These are phyloP conservation scores for Chironex yamaguchii DNA, from an alignment of 30 jellyfish, hydroid and myxozoan species.

Conservation along the genomic window DNA sequence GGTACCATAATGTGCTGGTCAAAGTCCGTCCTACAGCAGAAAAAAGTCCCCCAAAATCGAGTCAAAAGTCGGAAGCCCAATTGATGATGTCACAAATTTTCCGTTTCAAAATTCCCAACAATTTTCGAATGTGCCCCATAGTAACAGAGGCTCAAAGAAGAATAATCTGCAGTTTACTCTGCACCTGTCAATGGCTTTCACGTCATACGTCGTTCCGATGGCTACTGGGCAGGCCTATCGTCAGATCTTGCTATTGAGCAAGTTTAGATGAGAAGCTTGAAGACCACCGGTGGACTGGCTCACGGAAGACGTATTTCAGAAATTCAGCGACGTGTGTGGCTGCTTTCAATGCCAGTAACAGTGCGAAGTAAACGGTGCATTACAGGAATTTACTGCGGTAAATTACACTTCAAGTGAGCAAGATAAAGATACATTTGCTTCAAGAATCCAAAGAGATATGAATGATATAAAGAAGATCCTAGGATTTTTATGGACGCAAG, in stretches of 20 bases:
- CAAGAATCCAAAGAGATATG: constrained; percentile 35
- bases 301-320: constrained; percentile 60
- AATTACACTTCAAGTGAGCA: constrained; percentile 12
- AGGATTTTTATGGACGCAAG: constrained; percentile 18
- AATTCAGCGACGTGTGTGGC: background rate
- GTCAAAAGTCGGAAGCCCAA: too few species aligned
- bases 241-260: constrained; percentile 67
- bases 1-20: too few species aligned
- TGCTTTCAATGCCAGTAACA: constrained; percentile 29
- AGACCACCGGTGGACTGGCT: constrained; percentile 49
- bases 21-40: too few species aligned
- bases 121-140: too few species aligned
- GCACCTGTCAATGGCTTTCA: constrained; percentile 58
- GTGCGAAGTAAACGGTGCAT: constrained; percentile 5
- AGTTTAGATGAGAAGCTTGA: constrained; percentile 41
- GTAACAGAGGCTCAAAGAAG: constrained; percentile 43
- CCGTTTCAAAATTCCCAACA: too few species aligned
- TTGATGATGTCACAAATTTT: too few species aligned
- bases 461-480: constrained; percentile 29
- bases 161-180: constrained; percentile 29
- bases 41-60: too few species aligned
- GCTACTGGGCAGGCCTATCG: constrained; percentile 61
- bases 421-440: constrained; percentile 27
- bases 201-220: constrained; percentile 54
- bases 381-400: constrained; percentile 20